A percentile compares a stretch with the other conserved stretches of the same genome.
These are phyloP conservation scores for Heliothis subflexa DNA, from an alignment of 1,140 invertebrate genomes.

Conservation along the genomic window DNA sequence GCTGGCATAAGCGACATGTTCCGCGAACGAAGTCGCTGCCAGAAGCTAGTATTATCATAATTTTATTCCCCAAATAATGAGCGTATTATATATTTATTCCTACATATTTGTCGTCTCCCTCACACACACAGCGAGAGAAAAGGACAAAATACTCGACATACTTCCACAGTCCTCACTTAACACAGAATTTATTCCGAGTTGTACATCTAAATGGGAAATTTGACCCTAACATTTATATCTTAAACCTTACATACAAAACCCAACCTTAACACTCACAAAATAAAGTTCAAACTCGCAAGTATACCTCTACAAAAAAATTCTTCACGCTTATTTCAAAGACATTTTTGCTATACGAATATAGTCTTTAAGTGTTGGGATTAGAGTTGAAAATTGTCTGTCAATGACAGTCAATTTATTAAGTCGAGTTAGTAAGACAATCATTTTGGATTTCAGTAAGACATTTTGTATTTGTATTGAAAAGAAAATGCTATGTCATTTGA, in stretches of 20 bases:
- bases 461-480: background rate
- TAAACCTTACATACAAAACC: slow-evolving; percentile 18
- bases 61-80: no score
- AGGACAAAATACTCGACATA: background rate
- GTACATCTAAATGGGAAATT: slow-evolving; percentile 52
- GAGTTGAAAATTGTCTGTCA: slow-evolving; percentile 19
- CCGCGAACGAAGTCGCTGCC: no score
- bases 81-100: no score
- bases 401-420: slow-evolving; percentile 23
- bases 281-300: slow-evolving; percentile 32
- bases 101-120: no score
- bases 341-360: slow-evolving; percentile 8
- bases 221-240: slow-evolving; percentile 37
- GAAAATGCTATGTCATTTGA: background rate
- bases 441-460: background rate
- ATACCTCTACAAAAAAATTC: slow-evolving; percentile 13
- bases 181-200: slow-evolving; percentile 55
- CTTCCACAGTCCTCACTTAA: background rate
- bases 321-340: background rate
- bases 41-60: no score
- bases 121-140: background rate
- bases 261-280: background rate
- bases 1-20: no score
- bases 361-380: slow-evolving; percentile 23
- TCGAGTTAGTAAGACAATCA: background rate